These are phyloP conservation scores for Choreutis nemorana DNA, from an alignment of 2,888 invertebrate genomes.

Conservation along the genomic window DNA sequence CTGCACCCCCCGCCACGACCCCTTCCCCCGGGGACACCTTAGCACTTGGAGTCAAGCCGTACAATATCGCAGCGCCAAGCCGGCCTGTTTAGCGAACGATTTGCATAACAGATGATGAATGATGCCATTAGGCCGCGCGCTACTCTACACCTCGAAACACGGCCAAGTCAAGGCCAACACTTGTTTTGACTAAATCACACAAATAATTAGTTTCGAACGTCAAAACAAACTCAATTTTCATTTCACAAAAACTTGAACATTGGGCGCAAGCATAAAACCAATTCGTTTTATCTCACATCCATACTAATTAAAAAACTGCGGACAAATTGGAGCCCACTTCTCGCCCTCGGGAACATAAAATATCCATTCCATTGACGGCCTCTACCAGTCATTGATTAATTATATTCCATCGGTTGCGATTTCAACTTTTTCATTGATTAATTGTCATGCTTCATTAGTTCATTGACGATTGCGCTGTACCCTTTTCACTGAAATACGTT, in stretches of 20 bases:
- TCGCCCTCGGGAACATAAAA: conserved; percentile 60
- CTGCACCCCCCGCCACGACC: conserved; percentile 7
- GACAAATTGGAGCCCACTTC: conserved; percentile 56
- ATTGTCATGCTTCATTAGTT: conserved; percentile 49
- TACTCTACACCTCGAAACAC: no score
- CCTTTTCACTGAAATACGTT: no score
- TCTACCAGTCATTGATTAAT: conserved; percentile 48
- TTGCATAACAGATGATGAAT: no score
- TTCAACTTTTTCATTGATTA: conserved; percentile 48
- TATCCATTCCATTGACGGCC: conserved; percentile 50
- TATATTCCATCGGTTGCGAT: conserved; percentile 52
- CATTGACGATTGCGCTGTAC: no score
- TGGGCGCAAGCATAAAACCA: conserved; percentile 38
- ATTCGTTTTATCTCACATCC: conserved; percentile 54
- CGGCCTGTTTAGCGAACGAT: no score
- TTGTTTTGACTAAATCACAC: neutral
- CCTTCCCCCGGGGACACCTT: conserved; percentile 8
- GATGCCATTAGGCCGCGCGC: no score
- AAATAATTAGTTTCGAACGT: neutral
- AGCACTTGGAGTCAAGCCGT: conserved; percentile 5
- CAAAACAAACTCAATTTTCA: conserved; percentile 9
- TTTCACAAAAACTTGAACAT: conserved; percentile 15
- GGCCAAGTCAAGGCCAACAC: no score
- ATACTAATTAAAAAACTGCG: conserved; percentile 63
- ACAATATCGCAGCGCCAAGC: no score